Evolutionary conservation across 1,140 invertebrate genomes (phyloP), one percentile per base, ranked within the genome.

Genomic region (Drosophila ogumai): DNA sequence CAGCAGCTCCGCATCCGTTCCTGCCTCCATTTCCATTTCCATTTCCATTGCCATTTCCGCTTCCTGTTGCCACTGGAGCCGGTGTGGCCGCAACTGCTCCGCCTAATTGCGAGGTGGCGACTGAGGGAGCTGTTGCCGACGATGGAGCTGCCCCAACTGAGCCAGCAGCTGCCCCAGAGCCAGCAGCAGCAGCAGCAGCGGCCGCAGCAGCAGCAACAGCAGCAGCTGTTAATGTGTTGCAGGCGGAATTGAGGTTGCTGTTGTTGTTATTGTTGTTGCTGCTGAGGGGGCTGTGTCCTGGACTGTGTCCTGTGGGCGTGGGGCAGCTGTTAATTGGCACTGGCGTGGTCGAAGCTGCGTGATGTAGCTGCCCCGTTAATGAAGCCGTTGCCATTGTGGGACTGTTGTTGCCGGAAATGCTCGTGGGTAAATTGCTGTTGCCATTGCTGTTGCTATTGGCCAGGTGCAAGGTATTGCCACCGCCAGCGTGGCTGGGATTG

Each of bases 221-320:
- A 82, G 80, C 80, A 81, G 87, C 71, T 82, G 82, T 84, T 90
- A 88, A 84, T 79, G 86, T 82, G 75, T 78, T 84, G 81, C 82
- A 87, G 82, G 79, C 80, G 67, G 82, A 82, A 57, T 73, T 68
- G 28, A 64, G 55, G 65, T 46, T 79, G 56, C 49, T 81, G 77
- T 17, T 79, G 58, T 47, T 81, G 60, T 17, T 65, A 19, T 44
- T 79, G 38, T 31, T 81, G 58, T 15, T 52, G 49, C 38, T 82
- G 38, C 36, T 79, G 65, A 58, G 75, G 69, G 67, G 90, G 73
- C 84, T 87, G 49, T 84, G 90, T 82, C 81, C 81, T 81, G 67
- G 90, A 72, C 84, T 87, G 49, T 84, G 90, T 82, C 81, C 81
- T 86, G 85, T 91, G 85, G 85, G 80, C 78, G 79, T 91, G 55